Base-by-base conservation (phyloP, 2,113 vertebrate genomes). In the Anseranas semipalmata region DNA sequence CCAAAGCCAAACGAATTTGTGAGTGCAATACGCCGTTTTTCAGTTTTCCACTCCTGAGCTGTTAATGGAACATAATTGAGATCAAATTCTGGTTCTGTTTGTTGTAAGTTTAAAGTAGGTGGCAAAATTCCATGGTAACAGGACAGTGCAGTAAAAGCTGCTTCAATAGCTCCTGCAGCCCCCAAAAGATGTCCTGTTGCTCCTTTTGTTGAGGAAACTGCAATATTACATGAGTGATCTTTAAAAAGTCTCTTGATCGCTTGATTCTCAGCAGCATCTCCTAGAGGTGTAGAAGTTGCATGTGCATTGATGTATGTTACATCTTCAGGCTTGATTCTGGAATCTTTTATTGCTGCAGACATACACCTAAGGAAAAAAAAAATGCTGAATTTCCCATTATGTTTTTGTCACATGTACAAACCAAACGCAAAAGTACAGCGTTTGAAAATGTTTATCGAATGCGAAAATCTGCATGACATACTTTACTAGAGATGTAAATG, bases 1-100 rank as follows among this genome's bases (percentile, higher is more conserved):
- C 99, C 99, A 81, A 99, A 99, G 43, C 99, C 99, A 94, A 99
- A 99, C 0, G 99, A 99, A 97, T 99, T 99, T 25, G 98, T 98
- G 68, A 99, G 98, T 10, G 98, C 99, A 60, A 99, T 92, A 48
- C 98, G 92, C 10, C 98, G 97, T 25, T 98, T 98, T 66, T 50
- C 93, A 37, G 95, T 86, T 94, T 90, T 97, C 99, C 99, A 99
- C 17, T 97, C 91, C 96, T 99, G 99, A 2, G 99, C 98, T 48
- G 65, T 94, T 90, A 98, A 96, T 4, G 99, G 98, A 60, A 99
- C 98, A 28, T 99, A 99, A 86, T 99, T 99, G 53, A 99, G 98
- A 97, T 99, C 97, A 93, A 99, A 99, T 85, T 98, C 98, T 5
- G 98, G 98, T 43, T 99, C 99, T 7, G 98, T 99, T 74, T 98